phyloP scores from a whole-genome alignment of 2,113 vertebrate genomes.

The Lagopus leucura region DNA sequence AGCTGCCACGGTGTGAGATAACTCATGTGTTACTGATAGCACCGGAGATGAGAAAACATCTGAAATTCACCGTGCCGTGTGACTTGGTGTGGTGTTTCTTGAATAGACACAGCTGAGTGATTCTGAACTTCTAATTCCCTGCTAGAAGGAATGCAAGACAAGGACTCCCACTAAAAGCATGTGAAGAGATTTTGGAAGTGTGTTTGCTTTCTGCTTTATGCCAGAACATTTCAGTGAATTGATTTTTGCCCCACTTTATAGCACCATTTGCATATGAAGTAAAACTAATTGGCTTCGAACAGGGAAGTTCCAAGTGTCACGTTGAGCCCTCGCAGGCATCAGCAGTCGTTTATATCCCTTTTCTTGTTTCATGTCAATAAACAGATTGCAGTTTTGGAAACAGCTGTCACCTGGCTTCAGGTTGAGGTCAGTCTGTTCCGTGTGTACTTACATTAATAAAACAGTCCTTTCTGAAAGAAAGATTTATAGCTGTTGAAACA shows the following conservation, averaged over 20 bases:
- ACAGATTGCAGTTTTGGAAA: conserved; percentile 49
- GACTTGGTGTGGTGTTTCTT: conserved; percentile 48
- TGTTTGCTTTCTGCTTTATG: conserved; percentile 29
- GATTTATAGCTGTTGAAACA: not conserved
- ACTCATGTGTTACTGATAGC: conserved; percentile 61
- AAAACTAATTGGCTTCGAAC: conserved; percentile 53
- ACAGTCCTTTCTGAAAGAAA: conserved; percentile 28
- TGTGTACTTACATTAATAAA: not conserved
- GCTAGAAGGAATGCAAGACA: conserved; percentile 38
- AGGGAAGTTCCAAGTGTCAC: conserved; percentile 4
- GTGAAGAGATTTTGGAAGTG: conserved; percentile 60
- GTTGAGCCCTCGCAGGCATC: not conserved
- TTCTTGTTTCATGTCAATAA: conserved; percentile 33
- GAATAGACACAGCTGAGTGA: conserved; percentile 55
- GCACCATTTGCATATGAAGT: conserved; percentile 72
- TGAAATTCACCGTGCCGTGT: conserved; percentile 51
- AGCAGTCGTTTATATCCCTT: conserved; percentile 22
- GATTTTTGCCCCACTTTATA: conserved; percentile 25
- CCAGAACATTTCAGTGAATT: conserved; percentile 20
- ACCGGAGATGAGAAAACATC: conserved; percentile 37
- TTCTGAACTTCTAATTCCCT: conserved; percentile 52
- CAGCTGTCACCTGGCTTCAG: conserved; percentile 80
- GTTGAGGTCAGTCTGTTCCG: conserved; percentile 70
- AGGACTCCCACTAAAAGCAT: conserved; percentile 33
- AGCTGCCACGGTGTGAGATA: conserved; percentile 57